These are phyloP conservation scores for Cantharis nigra DNA, from an alignment of 2,888 invertebrate genomes.

Conservation along the genomic window DNA sequence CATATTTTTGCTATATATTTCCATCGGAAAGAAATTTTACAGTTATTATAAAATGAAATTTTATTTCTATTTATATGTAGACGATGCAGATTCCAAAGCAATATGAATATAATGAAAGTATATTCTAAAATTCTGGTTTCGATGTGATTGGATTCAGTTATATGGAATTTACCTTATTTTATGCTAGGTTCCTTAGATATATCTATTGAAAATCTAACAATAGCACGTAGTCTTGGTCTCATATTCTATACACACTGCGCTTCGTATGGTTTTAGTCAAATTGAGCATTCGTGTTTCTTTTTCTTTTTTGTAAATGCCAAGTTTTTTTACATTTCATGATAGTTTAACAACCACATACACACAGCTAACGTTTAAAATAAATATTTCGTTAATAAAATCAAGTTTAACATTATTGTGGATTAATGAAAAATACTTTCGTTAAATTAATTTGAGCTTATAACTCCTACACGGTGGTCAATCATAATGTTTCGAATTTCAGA, in stretches of 20 bases:
- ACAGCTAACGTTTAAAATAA: not conserved
- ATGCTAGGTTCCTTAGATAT: conserved; percentile 12
- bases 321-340: not conserved
- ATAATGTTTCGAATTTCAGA: too few relatives aligned
- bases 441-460: too few relatives aligned
- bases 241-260: conserved; percentile 17
- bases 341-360: not conserved
- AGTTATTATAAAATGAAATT: conserved; percentile 7
- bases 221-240: conserved; percentile 7
- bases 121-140: conserved; percentile 23
- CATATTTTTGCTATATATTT: conserved; percentile 9
- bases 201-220: conserved; percentile 23
- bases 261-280: conserved; percentile 33
- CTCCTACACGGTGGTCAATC: too few relatives aligned
- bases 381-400: not conserved
- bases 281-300: conserved; percentile 25
- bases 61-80: conserved; percentile 14
- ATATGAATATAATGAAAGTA: conserved; percentile 23
- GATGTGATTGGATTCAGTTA: conserved; percentile 28
- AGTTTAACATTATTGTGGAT: not conserved
- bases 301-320: not conserved
- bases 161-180: conserved; percentile 24
- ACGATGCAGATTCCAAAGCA: conserved; percentile 6
- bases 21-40: conserved; percentile 13
- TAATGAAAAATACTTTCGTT: too few relatives aligned